These are phyloP conservation scores for Corydoras maculifer DNA, from an alignment of 2,113 vertebrate species.

Conservation along the genomic window DNA sequence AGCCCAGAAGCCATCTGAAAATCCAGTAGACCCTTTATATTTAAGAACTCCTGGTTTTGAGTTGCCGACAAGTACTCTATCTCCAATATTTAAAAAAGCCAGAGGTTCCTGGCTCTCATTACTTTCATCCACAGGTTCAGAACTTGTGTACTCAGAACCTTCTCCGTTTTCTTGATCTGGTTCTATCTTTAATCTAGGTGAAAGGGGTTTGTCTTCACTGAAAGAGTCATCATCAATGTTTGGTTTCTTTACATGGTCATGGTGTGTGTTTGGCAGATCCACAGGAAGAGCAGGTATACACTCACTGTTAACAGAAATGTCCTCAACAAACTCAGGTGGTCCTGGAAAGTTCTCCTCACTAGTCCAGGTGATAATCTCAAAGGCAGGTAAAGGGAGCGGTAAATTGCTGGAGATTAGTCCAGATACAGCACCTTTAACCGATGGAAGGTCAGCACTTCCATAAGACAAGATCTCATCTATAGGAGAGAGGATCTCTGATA, in stretches of 20 bases:
- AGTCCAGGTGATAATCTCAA: slow-evolving; percentile 46
- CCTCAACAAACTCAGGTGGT: slow-evolving; percentile 51
- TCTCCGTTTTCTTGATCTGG: slow-evolving; percentile 19
- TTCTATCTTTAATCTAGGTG: not conserved
- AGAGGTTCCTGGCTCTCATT: slow-evolving; percentile 41
- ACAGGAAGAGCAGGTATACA: slow-evolving; percentile 49
- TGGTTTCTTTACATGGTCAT: slow-evolving; percentile 4
- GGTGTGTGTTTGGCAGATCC: slow-evolving; percentile 22
- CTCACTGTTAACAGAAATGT: slow-evolving; percentile 46
- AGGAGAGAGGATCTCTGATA: slow-evolving; percentile 61
- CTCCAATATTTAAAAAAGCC: slow-evolving; percentile 37
- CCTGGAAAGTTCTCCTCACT: slow-evolving; percentile 56
- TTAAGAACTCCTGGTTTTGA: slow-evolving; percentile 44
- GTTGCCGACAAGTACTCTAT: slow-evolving; percentile 52
- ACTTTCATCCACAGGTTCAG: slow-evolving; percentile 24
- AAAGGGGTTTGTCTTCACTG: slow-evolving; percentile 1
- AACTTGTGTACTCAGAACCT: slow-evolving; percentile 27
- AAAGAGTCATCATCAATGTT: slow-evolving; percentile 5
- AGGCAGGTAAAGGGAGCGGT: slow-evolving; percentile 46
- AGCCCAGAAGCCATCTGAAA: slow-evolving; percentile 50
- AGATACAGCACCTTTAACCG: slow-evolving; percentile 35
- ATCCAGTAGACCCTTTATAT: slow-evolving; percentile 44
- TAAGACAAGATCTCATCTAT: slow-evolving; percentile 64
- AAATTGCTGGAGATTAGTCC: slow-evolving; percentile 15
- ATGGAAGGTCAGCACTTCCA: slow-evolving; percentile 58